Evolutionary conservation across 2,113 vertebrate genomes (phyloP).

Genomic region (Nestor notabilis): DNA sequence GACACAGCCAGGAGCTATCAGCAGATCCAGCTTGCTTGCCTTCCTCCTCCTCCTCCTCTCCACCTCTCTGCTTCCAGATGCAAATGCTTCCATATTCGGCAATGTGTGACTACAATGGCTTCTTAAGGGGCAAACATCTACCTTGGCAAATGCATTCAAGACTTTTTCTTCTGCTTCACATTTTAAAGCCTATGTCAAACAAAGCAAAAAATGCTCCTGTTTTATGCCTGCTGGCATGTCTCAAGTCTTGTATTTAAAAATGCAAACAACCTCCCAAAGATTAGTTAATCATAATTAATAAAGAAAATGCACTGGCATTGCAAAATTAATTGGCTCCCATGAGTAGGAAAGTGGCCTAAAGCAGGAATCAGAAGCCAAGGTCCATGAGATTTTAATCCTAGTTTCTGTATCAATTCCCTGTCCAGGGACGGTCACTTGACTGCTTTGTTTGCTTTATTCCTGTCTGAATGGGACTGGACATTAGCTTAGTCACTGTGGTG

Average conservation of each 20-base stretch:
- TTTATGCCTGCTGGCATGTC: background rate
- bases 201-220: background rate
- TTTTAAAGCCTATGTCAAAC: background rate
- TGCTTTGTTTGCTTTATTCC: background rate
- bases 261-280: background rate
- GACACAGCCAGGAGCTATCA: background rate
- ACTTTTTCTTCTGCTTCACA: background rate
- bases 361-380: background rate
- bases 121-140: background rate
- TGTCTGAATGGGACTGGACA: background rate
- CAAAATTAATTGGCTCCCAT: background rate
- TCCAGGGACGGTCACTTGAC: background rate
- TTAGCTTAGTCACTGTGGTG: slow-evolving; percentile 14
- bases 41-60: background rate
- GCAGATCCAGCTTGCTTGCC: background rate
- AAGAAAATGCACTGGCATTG: background rate
- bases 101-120: background rate
- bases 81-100: background rate
- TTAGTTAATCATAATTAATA: background rate
- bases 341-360: background rate
- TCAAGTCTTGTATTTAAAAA: background rate
- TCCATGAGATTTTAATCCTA: background rate
- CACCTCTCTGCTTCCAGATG: background rate
- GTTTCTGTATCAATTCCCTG: background rate
- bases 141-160: background rate